Conservation (phyloP, 2,797 vertebrate species). For the Anomalospiza imberbis region DNA sequence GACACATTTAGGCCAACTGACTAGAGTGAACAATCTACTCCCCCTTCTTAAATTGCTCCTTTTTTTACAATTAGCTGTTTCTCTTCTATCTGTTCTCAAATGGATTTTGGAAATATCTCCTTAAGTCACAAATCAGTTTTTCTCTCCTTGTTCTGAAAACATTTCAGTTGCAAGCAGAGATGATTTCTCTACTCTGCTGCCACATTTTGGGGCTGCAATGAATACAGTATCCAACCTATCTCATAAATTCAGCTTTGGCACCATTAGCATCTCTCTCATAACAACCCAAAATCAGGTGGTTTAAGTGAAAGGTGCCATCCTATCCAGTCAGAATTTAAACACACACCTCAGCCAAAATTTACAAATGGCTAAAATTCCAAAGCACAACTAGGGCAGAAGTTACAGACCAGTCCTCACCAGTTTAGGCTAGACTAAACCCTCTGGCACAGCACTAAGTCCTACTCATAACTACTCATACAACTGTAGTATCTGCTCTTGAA, state of each 20-base stretch:
- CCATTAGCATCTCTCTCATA: background rate
- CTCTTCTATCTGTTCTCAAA: background rate
- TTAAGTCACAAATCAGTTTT: background rate
- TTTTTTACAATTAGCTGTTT: background rate
- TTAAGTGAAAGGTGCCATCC: background rate
- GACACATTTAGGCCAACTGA: background rate
- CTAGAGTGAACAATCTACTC: background rate
- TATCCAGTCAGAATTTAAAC: background rate
- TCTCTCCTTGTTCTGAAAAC: background rate
- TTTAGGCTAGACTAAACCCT: background rate
- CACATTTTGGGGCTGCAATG: fast-evolving
- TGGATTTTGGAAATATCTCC: background rate
- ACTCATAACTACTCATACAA: background rate
- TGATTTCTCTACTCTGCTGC: background rate
- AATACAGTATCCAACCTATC: background rate
- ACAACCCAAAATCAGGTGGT: background rate
- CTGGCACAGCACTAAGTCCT: fast-evolving
- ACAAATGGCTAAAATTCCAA: background rate
- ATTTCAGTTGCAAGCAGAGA: background rate
- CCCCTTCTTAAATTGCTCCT: background rate
- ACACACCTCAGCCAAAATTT: background rate
- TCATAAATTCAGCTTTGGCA: background rate
- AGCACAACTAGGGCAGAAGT: background rate
- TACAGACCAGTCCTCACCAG: background rate
- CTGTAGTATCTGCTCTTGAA: background rate